Percentiles rank a stretch among this genome's conserved stretches.
Evolutionary conservation across 1,140 invertebrate genomes (phyloP).

Genomic region (Drepana arcuata): DNA sequence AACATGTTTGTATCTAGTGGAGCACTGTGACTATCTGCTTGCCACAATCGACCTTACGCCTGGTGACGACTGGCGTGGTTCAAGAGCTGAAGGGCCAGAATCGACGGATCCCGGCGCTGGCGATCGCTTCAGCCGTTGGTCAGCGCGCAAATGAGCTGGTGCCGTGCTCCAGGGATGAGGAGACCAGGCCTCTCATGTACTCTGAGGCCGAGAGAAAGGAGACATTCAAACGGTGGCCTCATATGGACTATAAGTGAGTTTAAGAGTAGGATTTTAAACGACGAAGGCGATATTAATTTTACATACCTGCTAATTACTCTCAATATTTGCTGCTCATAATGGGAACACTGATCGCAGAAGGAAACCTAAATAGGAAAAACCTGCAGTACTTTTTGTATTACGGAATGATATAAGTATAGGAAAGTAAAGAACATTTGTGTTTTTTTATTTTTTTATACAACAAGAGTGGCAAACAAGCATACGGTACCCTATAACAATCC

Average conservation of each 20-base stretch:
- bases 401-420: too few species aligned
- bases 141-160: conserved; percentile 87
- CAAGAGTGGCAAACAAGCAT: too few species aligned
- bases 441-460: too few species aligned
- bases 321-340: too few species aligned
- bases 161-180: conserved; percentile 69
- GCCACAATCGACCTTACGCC: conserved; percentile 82
- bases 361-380: too few species aligned
- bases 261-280: too few species aligned
- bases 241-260: conserved; percentile 95
- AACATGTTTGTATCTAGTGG: conserved; percentile 79
- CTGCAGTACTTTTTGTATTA: too few species aligned
- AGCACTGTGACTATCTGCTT: conserved; percentile 88
- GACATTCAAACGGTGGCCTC: conserved; percentile 94
- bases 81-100: conserved; percentile 87
- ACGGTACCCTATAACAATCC: too few species aligned
- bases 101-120: conserved; percentile 85
- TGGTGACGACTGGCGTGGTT: conserved; percentile 84
- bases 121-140: conserved; percentile 89
- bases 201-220: conserved; percentile 90
- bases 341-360: too few species aligned
- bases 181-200: conserved; percentile 86
- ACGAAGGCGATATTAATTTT: too few species aligned
- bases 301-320: too few species aligned
- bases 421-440: too few species aligned